A percentile compares a stretch with the other conserved stretches of the same genome.
Evolutionary conservation across 2,797 vertebrate species (phyloP).

Genomic region (Thamnophis elegans): DNA sequence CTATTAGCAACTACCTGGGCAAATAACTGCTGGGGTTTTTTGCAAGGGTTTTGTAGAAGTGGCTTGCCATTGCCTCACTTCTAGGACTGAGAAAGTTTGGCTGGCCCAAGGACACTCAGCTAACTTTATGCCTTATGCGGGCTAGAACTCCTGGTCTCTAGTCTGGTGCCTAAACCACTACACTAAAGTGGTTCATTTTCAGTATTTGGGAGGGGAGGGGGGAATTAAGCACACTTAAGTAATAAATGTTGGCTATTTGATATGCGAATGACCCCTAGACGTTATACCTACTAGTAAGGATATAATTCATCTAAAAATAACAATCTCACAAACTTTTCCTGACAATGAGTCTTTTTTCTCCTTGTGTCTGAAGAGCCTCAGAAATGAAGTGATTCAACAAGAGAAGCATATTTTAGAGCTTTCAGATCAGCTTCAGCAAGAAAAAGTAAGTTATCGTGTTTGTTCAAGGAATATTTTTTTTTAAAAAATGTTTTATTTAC

Average conservation of each 20-base stretch:
- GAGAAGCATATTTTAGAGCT: slow-evolving; percentile 77
- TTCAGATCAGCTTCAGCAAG: slow-evolving; percentile 69
- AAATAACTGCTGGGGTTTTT: not conserved
- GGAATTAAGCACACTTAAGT: not conserved
- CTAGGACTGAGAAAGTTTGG: not conserved
- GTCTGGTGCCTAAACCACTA: not conserved
- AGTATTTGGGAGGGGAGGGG: not conserved
- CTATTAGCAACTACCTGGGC: not conserved
- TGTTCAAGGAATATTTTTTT: not conserved
- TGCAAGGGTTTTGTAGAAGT: not conserved
- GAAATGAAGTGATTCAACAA: slow-evolving; percentile 72
- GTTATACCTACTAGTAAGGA: not conserved
- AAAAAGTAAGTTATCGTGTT: slow-evolving; percentile 74
- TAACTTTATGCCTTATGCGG: not conserved
- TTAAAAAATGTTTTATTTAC: not conserved
- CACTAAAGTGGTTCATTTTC: not conserved
- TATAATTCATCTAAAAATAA: not conserved
- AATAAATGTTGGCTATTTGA: not conserved
- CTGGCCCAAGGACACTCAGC: not conserved
- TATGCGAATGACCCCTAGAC: not conserved
- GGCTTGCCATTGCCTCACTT: not conserved
- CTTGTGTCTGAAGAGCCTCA: slow-evolving; percentile 70
- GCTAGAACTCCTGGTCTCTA: not conserved
- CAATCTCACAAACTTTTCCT: not conserved
- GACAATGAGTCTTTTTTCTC: slow-evolving; percentile 4